phyloP scores from a whole-genome alignment of 2,888 invertebrate genomes.

The Papilio demoleus region DNA sequence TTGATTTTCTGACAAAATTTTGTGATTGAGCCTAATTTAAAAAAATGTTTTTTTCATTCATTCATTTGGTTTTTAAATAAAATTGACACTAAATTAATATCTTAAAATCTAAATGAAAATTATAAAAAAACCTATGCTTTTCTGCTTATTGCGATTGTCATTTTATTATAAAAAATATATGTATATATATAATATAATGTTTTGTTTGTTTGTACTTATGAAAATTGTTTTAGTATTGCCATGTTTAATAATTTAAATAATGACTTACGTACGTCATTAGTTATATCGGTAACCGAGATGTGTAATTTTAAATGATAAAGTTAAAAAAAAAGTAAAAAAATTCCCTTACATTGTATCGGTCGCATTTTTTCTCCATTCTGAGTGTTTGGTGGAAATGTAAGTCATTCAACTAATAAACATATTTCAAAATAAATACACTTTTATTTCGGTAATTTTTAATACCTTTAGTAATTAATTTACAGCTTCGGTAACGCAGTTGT shows the following conservation, averaged over 20 bases:
- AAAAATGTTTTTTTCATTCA: no score
- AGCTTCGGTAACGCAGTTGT: no score
- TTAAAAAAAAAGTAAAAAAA: slow-evolving; percentile 55
- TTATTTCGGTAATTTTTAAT: slow-evolving; percentile 47
- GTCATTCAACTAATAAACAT: slow-evolving; percentile 72
- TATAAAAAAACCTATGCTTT: background rate
- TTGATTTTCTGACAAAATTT: background rate
- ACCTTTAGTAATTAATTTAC: no score
- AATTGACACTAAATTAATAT: background rate
- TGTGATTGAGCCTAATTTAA: background rate
- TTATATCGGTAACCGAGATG: slow-evolving; percentile 67
- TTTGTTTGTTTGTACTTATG: slow-evolving; percentile 27
- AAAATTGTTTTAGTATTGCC: slow-evolving; percentile 20
- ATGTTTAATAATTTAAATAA: slow-evolving; percentile 78
- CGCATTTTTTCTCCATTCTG: slow-evolving; percentile 73
- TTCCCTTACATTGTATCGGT: slow-evolving; percentile 69
- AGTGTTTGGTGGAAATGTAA: slow-evolving; percentile 75
- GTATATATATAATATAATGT: slow-evolving; percentile 44
- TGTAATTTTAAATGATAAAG: slow-evolving; percentile 53
- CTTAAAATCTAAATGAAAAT: background rate
- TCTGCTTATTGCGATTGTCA: background rate
- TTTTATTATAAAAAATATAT: slow-evolving; percentile 52
- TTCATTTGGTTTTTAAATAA: no score
- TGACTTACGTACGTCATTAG: slow-evolving; percentile 65
- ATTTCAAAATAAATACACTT: slow-evolving; percentile 56